Evolutionary conservation across 2,113 vertebrate species (phyloP).

Genomic region (Corapipo altera): DNA sequence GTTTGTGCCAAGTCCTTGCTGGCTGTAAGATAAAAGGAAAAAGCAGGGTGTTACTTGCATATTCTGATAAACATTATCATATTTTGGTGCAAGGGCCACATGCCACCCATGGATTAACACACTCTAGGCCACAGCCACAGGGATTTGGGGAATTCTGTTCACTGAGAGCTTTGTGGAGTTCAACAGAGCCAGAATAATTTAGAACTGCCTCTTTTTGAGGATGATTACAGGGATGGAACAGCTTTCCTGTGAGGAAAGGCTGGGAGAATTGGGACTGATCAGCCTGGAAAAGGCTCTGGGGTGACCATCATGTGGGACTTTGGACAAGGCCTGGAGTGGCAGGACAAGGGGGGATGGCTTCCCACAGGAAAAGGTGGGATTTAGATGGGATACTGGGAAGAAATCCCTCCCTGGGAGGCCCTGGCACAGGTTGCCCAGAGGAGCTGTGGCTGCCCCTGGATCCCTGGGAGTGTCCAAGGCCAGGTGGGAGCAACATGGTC

Average conservation of each 20-base stretch:
- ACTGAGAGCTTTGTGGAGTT: neutral
- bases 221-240: neutral
- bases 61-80: accelerated
- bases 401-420: neutral
- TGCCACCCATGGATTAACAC: neutral
- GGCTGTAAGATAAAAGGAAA: conserved; percentile 78
- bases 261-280: neutral
- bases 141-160: neutral
- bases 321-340: neutral
- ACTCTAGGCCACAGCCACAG: neutral
- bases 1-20: conserved; percentile 98
- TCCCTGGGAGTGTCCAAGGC: neutral
- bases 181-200: neutral
- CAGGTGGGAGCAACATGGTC: neutral
- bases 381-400: neutral
- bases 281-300: neutral
- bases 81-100: accelerated
- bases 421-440: neutral
- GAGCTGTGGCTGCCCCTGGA: neutral
- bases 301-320: neutral
- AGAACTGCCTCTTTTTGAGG: neutral
- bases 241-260: neutral
- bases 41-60: neutral
- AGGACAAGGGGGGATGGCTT: neutral
- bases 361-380: neutral